Percentiles rank a stretch among this genome's conserved stretches.
These are phyloP conservation scores for Cynodonichthys magdalenae DNA, from an alignment of 2,797 vertebrate species.

Conservation along the genomic window DNA sequence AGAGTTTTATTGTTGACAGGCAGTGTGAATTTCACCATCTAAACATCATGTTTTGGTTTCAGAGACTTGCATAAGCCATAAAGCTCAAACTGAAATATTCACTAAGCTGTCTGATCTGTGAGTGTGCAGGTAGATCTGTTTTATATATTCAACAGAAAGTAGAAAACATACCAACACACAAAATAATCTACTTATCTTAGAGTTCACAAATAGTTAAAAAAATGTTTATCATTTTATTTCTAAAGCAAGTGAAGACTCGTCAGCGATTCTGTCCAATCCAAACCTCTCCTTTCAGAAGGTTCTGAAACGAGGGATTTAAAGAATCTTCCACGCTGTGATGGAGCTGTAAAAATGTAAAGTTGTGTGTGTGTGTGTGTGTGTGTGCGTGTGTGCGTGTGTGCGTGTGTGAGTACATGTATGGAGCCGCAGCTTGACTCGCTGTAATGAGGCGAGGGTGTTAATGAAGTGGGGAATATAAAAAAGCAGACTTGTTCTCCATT, in stretches of 20 bases:
- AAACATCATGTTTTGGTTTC: neutral
- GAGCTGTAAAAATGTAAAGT: slow-evolving; percentile 21
- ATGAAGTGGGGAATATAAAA: slow-evolving; percentile 66
- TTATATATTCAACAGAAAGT: too few species aligned
- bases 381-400: slow-evolving; percentile 2
- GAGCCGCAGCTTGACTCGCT: slow-evolving; percentile 32
- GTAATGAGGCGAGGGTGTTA: slow-evolving; percentile 63
- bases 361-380: slow-evolving; percentile 36
- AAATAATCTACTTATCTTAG: too few species aligned
- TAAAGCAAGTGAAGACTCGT: neutral
- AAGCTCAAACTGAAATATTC: neutral
- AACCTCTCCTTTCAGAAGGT: slow-evolving; percentile 16
- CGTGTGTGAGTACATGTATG: slow-evolving; percentile 2
- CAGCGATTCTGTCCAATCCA: slow-evolving; percentile 9
- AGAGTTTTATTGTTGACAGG: neutral
- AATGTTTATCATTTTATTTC: too few species aligned
- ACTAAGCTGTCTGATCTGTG: too few species aligned
- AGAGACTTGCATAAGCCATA: neutral
- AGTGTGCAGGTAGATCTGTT: too few species aligned
- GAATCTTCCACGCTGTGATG: slow-evolving; percentile 11
- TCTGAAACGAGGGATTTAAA: slow-evolving; percentile 19
- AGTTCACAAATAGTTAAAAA: too few species aligned
- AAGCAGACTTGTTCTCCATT: slow-evolving; percentile 59
- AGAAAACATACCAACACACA: too few species aligned
- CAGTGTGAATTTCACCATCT: neutral